Base-by-base conservation (phyloP, 2,888 invertebrate species). In the Drosophila limbata region DNA sequence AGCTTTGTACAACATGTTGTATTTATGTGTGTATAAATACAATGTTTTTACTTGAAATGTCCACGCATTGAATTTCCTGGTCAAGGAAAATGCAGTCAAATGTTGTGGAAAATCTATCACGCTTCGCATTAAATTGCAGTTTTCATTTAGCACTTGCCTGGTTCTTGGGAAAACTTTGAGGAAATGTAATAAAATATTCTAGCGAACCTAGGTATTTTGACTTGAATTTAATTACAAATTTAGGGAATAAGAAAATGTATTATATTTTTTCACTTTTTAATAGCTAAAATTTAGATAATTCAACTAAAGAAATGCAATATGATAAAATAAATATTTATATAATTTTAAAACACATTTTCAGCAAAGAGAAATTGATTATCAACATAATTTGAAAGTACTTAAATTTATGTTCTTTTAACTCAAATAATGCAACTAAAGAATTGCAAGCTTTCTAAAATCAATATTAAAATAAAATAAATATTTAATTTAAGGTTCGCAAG, bases 121-220 rank as follows among this genome's bases (percentile, higher is more conserved):
- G 52, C 56, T 52, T 52, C 42, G 37, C 56, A 25, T 67, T 52
- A n/a, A 52, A 53, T 44, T 62, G 56, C 42, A 44, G 28, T 42
- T 59, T 48, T 48, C 55, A 1, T 50, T 17, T 13, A 17, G 33
- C 25, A 25, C 25, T 15, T 37, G 2, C 8, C 10, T 45, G 17
- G 13, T 13, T 25, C n/a, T 17, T 19, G 9, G 11, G 11, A 33
- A 17, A 42, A 33, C 15, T 35, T 40, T 33, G 1, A 19, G 6
- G 19, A 21, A 52, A 17, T 13, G 3, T 6, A 6, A 31, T 13
- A 21, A 6, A 13, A 44, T 6, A 11, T 52, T 0, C 1, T 3
- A 4, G 9, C 10, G 2, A 15, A 52, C 39, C 4, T 35, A 13
- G n/a, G n/a, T n/a, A n/a, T n/a, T n/a, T n/a, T n/a, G n/a, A n/a